A percentile compares a stretch with the other conserved stretches of the same genome.
Conservation (phyloP, 2,797 vertebrate species). For the Crocidura indochinensis region DNA sequence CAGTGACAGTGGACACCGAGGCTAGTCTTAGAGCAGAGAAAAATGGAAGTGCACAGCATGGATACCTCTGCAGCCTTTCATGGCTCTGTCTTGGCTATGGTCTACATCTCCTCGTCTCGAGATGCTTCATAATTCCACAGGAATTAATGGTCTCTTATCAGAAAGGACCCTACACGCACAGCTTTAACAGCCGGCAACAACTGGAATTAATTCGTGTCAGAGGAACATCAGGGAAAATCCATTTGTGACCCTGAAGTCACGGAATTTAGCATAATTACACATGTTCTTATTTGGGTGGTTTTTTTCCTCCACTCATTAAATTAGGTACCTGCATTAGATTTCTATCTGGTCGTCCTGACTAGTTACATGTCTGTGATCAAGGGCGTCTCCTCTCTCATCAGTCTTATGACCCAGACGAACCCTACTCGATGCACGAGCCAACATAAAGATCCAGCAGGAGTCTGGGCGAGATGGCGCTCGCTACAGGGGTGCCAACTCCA, state of each 20-base stretch:
- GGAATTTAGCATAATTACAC: conserved; percentile 90
- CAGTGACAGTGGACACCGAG: no score
- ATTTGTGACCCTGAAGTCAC: conserved; percentile 89
- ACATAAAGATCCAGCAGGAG: neutral
- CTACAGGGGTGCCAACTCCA: no score
- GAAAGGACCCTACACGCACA: conserved; percentile 77
- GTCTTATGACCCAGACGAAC: neutral
- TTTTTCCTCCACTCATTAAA: conserved; percentile 87
- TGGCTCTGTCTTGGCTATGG: neutral
- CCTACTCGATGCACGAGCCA: neutral
- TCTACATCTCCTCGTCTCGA: conserved; percentile 64
- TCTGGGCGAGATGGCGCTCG: no score
- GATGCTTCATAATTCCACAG: conserved; percentile 76
- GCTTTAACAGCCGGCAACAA: conserved; percentile 85
- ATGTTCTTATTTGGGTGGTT: conserved; percentile 84
- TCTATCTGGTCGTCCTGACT: conserved; percentile 81
- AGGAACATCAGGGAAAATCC: conserved; percentile 88
- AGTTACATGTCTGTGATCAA: conserved; percentile 83
- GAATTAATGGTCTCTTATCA: conserved; percentile 85
- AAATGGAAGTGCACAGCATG: neutral
- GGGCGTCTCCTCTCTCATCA: neutral
- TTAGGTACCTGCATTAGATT: conserved; percentile 84
- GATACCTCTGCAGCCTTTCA: neutral
- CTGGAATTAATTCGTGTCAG: conserved; percentile 88
- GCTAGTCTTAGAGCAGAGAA: no score